Percentiles rank a stretch among this genome's conserved stretches.
Conservation (phyloP, 1,140 invertebrate species). For the Hylaeus volcanicus region DNA sequence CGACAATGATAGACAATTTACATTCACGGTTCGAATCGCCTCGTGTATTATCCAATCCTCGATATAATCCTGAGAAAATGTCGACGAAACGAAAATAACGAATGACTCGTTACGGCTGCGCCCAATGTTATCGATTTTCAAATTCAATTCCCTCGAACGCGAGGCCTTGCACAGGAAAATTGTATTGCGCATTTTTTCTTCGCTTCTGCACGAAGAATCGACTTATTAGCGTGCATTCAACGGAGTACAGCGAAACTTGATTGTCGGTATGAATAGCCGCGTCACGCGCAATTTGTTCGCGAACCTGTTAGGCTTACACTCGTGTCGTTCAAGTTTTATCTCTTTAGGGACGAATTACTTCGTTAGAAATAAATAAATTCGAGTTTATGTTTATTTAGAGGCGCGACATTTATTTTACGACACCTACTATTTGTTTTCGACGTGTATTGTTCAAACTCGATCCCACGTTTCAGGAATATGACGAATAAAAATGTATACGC, state of each 20-base stretch:
- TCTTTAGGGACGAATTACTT: no score
- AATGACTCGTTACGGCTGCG: not conserved
- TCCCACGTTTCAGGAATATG: no score
- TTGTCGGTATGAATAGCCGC: not conserved
- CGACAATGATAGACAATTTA: not conserved
- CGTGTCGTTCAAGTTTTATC: no score
- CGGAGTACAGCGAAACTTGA: not conserved
- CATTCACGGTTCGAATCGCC: not conserved
- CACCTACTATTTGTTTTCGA: constrained; percentile 13
- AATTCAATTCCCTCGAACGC: not conserved
- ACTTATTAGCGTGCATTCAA: not conserved
- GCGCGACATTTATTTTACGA: not conserved
- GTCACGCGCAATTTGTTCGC: not conserved
- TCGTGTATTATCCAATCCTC: not conserved
- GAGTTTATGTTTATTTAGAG: no score
- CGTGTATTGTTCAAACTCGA: not conserved
- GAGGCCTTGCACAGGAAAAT: not conserved
- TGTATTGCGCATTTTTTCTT: not conserved
- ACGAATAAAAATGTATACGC: no score
- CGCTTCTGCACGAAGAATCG: not conserved
- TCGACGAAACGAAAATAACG: no score
- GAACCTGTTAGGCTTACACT: not conserved
- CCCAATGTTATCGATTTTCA: not conserved
- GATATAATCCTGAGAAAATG: not conserved
- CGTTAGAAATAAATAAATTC: no score